A percentile compares a stretch with the other conserved stretches of the same genome.
phyloP scores from a whole-genome alignment of 2,113 vertebrate species.

The Myrmophylax atrothorax region DNA sequence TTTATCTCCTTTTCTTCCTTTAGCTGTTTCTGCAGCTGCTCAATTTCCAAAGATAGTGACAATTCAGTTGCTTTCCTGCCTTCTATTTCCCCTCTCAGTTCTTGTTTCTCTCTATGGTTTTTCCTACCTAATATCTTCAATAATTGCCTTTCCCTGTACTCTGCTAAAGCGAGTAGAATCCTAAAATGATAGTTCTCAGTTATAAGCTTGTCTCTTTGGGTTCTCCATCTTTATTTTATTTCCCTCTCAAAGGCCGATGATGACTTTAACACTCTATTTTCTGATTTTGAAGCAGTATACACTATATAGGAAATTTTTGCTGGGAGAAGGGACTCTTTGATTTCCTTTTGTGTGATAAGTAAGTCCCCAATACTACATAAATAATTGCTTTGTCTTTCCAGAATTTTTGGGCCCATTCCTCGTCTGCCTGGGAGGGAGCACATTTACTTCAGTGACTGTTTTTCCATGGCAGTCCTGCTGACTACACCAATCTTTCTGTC shows the following conservation, averaged over 20 bases:
- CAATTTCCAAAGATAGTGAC: not conserved
- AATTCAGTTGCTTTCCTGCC: not conserved
- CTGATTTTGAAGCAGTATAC: not conserved
- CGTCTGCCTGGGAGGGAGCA: not conserved
- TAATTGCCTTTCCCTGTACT: not conserved
- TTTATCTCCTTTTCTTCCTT: not conserved
- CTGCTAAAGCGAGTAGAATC: not conserved
- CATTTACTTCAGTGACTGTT: not conserved
- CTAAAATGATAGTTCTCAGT: not conserved
- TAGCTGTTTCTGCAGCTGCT: not conserved
- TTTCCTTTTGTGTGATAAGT: accelerated
- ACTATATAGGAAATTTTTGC: not conserved
- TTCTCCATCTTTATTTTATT: not conserved
- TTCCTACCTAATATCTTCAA: not conserved
- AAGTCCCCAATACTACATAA: not conserved
- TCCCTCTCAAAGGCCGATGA: not conserved
- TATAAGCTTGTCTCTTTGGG: not conserved
- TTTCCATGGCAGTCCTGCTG: not conserved
- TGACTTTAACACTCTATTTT: not conserved
- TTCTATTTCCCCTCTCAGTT: not conserved
- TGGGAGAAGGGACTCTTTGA: not conserved
- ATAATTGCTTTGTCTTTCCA: not conserved
- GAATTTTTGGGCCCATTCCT: not conserved
- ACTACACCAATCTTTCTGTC: not conserved
- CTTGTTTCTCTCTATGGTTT: not conserved